Evolutionary conservation across 2,888 invertebrate genomes (phyloP).

Genomic region (Ectemnius lituratus): DNA sequence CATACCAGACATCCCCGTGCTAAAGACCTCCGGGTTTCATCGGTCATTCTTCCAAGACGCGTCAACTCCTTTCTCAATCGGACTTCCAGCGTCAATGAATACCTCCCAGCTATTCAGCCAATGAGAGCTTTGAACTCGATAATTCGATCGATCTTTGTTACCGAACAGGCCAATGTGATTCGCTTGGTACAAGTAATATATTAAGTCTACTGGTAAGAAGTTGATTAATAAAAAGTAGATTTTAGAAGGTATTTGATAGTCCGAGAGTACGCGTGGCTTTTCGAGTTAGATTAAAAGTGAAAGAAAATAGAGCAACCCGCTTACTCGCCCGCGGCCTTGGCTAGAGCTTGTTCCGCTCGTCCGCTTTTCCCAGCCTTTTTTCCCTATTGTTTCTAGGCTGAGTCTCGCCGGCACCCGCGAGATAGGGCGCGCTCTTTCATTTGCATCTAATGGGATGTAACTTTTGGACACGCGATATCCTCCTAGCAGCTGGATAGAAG

Average conservation of each 20-base stretch:
- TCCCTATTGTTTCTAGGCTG: not conserved
- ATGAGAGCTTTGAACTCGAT: too few relatives aligned
- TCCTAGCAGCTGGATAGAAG: not conserved
- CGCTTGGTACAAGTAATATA: too few relatives aligned
- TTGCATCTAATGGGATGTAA: slow-evolving; percentile 6
- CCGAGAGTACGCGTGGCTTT: not conserved
- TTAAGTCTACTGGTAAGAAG: too few relatives aligned
- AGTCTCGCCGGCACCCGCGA: not conserved
- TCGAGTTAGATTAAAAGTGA: not conserved
- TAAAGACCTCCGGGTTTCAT: too few relatives aligned
- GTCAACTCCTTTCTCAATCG: too few relatives aligned
- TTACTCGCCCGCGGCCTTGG: not conserved
- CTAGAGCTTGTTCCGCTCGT: not conserved
- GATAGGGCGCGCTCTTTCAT: not conserved
- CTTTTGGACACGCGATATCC: not conserved
- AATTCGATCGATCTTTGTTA: too few relatives aligned
- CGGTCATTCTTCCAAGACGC: too few relatives aligned
- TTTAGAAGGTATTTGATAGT: not conserved
- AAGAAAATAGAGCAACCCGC: slow-evolving; percentile 4
- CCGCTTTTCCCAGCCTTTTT: not conserved
- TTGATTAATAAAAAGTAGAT: too few relatives aligned
- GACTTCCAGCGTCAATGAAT: too few relatives aligned
- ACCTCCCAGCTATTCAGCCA: too few relatives aligned
- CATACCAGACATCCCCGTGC: too few relatives aligned
- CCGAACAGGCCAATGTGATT: too few relatives aligned